Percentiles rank a stretch among this genome's conserved stretches.
Conservation (phyloP, 2,797 vertebrate species). For the Apodemus agrarius region DNA sequence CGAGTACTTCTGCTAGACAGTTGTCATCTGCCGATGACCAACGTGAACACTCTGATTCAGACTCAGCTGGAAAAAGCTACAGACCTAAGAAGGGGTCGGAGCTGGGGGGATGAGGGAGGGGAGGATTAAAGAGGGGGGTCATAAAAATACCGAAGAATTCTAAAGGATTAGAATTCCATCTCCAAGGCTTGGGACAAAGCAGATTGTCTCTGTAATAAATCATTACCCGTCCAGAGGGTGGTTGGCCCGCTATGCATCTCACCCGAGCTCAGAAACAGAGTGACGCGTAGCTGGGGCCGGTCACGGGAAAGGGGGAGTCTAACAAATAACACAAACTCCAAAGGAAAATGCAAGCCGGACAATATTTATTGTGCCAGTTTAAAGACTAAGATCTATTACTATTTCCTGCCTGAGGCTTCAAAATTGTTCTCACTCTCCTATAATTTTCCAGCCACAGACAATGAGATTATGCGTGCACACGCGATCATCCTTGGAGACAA, state of each 20-base stretch:
- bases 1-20: background rate
- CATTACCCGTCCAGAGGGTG: slow-evolving; percentile 10
- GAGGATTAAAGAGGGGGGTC: background rate
- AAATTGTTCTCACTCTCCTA: slow-evolving; percentile 56
- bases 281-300: background rate
- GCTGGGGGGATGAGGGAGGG: background rate
- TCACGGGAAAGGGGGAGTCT: background rate
- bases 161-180: slow-evolving; percentile 15
- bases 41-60: slow-evolving; percentile 27
- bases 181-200: slow-evolving; percentile 10
- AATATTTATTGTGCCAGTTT: slow-evolving; percentile 68
- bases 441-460: slow-evolving; percentile 10
- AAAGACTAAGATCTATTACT: slow-evolving; percentile 65
- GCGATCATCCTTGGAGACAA: slow-evolving; percentile 68
- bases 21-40: background rate
- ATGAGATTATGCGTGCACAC: slow-evolving; percentile 61
- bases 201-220: slow-evolving; percentile 39
- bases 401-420: slow-evolving; percentile 60
- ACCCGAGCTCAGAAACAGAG: slow-evolving; percentile 22
- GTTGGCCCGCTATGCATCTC: background rate
- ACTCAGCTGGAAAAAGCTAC: background rate
- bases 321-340: slow-evolving; percentile 48
- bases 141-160: slow-evolving; percentile 48
- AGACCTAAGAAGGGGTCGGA: background rate
- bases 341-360: slow-evolving; percentile 52